Percentiles rank a stretch among this genome's conserved stretches.
Conservation (phyloP, 2,797 vertebrate species). For the Odontamblyopus lacepedii region DNA sequence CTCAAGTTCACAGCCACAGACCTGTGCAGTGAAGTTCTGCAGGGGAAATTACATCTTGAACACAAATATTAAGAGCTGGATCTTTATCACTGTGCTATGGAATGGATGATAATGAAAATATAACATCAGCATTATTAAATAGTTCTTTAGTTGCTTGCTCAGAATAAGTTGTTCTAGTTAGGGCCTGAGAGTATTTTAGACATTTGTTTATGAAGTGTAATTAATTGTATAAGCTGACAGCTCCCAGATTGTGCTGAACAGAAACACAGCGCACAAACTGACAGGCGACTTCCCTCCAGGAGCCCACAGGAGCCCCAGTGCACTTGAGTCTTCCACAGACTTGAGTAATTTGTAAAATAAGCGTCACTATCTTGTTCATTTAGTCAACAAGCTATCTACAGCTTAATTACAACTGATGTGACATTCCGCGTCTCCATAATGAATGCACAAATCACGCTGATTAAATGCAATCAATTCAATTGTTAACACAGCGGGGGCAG, state of each 20-base stretch:
- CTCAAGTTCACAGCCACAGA: conserved; percentile 2
- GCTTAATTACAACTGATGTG: conserved; percentile 69
- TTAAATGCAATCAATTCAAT: conserved; percentile 75
- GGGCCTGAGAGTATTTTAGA: background rate
- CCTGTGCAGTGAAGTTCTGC: background rate
- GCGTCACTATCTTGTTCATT: conserved; percentile 43
- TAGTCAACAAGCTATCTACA: conserved; percentile 63
- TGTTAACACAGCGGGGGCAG: conserved; percentile 64
- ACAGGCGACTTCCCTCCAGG: conserved; percentile 18
- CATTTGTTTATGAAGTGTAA: background rate
- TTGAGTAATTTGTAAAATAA: conserved; percentile 42
- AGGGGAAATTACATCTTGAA: background rate
- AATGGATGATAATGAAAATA: background rate
- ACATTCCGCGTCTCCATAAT: conserved; percentile 69
- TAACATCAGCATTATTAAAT: background rate
- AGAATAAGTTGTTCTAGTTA: background rate
- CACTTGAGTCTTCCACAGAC: conserved; percentile 32
- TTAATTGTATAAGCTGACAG: conserved; percentile 24
- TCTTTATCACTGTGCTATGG: background rate
- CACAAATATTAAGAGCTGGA: background rate
- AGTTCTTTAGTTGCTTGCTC: background rate
- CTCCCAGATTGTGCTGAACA: conserved; percentile 22
- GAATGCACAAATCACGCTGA: conserved; percentile 73
- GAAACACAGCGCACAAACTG: conserved; percentile 5
- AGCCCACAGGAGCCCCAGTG: conserved; percentile 20